Evolutionary conservation across 2,113 vertebrate genomes (phyloP), one percentile per base, ranked within the genome.

Genomic region (Gallinago paraguaiae): DNA sequence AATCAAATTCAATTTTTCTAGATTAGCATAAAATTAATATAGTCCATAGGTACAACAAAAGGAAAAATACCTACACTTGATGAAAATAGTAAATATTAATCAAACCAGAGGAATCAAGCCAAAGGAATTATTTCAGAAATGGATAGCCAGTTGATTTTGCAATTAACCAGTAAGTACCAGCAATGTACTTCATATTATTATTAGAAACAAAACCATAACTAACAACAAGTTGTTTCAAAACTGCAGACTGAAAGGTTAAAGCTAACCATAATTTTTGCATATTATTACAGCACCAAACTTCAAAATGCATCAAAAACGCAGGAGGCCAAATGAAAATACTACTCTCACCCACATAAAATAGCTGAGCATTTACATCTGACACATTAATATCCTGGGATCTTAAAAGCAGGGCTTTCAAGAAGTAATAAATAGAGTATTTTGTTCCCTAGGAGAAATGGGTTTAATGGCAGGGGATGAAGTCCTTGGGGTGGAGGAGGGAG

Each of bases 191-290:
- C 8, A 3, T 65, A 86, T 92, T 96, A 96, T 95, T 96, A 96
- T 90, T 96, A 94, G 93, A 96, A 93, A 96, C 77, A 94, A 93
- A 93, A 65, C 61, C 86, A 91, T 91, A 89, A 89, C 88, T 82
- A 95, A 82, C 90, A 96, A 94, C 86, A 94, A 70, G 88, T 63
- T 86, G 35, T 91, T 96, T 95, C 95, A 93, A 93, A 96, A 96
- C 77, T 91, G 69, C 83, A 95, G 92, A 94, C 76, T 95, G 92
- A 91, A 89, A 96, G 80, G 92, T 87, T 95, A 85, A 72, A 93
- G 74, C 79, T 90, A 88, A 92, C 95, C 92, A 77, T 92, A 78
- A 70, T 54, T 96, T 96, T 85, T 92, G 83, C 93, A 93, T 93
- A 93, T 85, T 94, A 92, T 95, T 97, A 91, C 81, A 92, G 91